Evolutionary conservation across 2,888 invertebrate genomes (phyloP).

Genomic region (Craniophora ligustri): DNA sequence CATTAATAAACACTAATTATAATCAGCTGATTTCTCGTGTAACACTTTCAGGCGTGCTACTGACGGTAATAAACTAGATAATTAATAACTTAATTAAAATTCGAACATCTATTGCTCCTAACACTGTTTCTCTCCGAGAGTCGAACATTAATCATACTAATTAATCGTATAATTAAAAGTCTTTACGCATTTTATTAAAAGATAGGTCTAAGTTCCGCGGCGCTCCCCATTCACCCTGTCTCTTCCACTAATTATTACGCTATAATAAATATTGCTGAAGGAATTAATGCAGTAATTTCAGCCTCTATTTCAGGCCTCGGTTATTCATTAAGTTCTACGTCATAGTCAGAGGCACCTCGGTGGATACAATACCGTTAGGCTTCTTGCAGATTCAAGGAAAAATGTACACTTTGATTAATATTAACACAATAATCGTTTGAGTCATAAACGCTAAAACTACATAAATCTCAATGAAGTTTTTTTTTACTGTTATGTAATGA

Average conservation of each 20-base stretch:
- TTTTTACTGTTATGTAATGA: too few relatives aligned
- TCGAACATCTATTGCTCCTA: constrained; percentile 43
- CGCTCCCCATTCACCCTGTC: constrained; percentile 31
- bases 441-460: too few relatives aligned
- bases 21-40: too few relatives aligned
- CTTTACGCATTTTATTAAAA: constrained; percentile 51
- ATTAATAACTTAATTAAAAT: constrained; percentile 50
- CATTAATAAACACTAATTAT: too few relatives aligned
- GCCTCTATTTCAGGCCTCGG: constrained; percentile 54
- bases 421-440: too few relatives aligned
- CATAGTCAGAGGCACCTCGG: constrained; percentile 44
- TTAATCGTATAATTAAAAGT: constrained; percentile 51
- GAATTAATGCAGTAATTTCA: constrained; percentile 71
- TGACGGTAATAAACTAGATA: constrained; percentile 5
- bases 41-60: too few relatives aligned
- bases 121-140: constrained; percentile 40
- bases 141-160: constrained; percentile 52
- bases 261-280: constrained; percentile 66
- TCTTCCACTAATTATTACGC: constrained; percentile 63
- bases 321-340: constrained; percentile 65
- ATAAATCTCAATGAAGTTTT: too few relatives aligned
- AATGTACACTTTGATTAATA: background rate
- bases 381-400: constrained; percentile 13
- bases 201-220: constrained; percentile 33
- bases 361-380: constrained; percentile 30